Conservation (phyloP, 2,113 vertebrate genomes). For the Leptodactylus fuscus region DNA sequence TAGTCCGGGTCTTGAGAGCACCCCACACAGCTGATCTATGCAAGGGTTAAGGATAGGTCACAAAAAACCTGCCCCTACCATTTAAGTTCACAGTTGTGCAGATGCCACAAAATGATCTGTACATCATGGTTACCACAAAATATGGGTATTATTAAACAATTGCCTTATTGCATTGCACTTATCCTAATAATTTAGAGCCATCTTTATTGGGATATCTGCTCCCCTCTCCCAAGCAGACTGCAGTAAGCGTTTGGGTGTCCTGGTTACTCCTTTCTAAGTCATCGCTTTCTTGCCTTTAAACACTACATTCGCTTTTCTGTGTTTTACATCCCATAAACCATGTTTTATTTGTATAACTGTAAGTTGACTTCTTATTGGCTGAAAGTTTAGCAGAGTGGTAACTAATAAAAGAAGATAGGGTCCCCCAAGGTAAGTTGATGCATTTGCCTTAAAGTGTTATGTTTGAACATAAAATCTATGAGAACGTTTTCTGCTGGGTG, state of each 20-base stretch:
- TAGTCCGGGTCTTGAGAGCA: no score
- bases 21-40: no score
- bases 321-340: slow-evolving; percentile 7
- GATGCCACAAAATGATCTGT: background rate
- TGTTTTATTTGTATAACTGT: background rate
- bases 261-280: background rate
- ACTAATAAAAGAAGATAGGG: slow-evolving; percentile 7
- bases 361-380: background rate
- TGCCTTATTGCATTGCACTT: background rate
- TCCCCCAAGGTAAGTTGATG: background rate
- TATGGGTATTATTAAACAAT: background rate
- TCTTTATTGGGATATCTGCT: background rate
- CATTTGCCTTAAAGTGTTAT: background rate
- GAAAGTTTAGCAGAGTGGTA: background rate
- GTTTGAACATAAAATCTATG: background rate
- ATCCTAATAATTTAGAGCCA: background rate
- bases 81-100: background rate
- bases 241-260: no score
- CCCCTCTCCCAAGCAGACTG: background rate
- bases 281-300: background rate
- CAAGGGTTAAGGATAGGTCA: no score
- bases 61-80: no score
- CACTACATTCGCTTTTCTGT: background rate
- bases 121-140: no score
- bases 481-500: slow-evolving; percentile 1